Conservation (phyloP, 2,113 vertebrate genomes). For the Bothrops jararaca region DNA sequence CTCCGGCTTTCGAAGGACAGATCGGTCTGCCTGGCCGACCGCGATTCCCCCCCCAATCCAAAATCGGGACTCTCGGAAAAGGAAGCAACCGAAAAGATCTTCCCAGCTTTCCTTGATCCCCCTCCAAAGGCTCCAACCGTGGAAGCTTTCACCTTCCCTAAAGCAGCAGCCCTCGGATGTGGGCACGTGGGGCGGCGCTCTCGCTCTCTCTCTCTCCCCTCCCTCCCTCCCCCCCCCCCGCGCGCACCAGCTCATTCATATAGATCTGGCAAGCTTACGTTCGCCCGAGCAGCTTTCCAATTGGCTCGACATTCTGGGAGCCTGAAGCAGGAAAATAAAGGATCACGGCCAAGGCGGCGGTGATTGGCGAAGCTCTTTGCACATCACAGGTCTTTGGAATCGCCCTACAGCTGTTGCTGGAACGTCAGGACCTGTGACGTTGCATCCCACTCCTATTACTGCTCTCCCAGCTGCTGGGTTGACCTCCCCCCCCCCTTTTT, state of each 20-base stretch:
- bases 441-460: background rate
- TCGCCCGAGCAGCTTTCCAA: background rate
- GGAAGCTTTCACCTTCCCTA: background rate
- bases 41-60: background rate
- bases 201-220: background rate
- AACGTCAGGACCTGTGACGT: constrained; percentile 4
- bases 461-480: background rate
- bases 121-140: background rate
- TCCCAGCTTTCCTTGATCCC: background rate
- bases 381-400: background rate
- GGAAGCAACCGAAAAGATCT: background rate
- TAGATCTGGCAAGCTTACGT: background rate
- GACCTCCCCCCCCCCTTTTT: accelerated
- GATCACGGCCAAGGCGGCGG: background rate
- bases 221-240: accelerated
- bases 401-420: constrained; percentile 21
- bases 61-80: background rate
- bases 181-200: background rate
- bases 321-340: background rate
- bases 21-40: background rate
- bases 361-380: constrained; percentile 15
- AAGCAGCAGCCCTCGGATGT: background rate
- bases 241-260: background rate
- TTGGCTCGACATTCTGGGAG: constrained; percentile 3
- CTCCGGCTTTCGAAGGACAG: background rate